Percentiles rank a stretch among this genome's conserved stretches.
Conservation (phyloP, 2,113 vertebrate species). For the Urocitellus parryii region DNA sequence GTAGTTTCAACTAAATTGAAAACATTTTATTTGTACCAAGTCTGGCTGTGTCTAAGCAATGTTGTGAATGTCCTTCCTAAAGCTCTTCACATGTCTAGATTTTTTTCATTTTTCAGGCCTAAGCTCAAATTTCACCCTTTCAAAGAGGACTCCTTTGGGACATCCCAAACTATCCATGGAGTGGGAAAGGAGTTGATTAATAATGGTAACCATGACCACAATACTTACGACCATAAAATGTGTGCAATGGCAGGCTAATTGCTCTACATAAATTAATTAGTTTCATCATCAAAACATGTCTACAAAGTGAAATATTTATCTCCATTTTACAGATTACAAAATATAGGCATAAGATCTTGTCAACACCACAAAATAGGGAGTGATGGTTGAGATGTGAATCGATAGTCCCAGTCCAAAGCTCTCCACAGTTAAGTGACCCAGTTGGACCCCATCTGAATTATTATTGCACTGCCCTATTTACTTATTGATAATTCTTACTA, state of each 20-base stretch:
- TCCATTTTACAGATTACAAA: not conserved
- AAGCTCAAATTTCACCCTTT: not conserved
- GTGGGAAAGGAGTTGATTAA: not conserved
- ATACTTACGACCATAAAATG: not conserved
- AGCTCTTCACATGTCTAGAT: not conserved
- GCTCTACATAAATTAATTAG: not conserved
- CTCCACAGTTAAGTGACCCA: not conserved
- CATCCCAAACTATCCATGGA: not conserved
- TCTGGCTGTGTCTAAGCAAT: not conserved
- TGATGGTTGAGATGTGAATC: not conserved
- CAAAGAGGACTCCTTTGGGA: not conserved
- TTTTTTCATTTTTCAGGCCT: not conserved
- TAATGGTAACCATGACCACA: not conserved
- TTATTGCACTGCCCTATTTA: not conserved
- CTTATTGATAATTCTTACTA: not conserved
- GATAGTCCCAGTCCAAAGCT: not conserved
- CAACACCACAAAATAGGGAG: not conserved
- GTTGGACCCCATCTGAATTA: not conserved
- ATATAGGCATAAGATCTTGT: not conserved
- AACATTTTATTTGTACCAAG: not conserved
- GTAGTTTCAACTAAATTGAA: not conserved
- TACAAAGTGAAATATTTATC: not conserved
- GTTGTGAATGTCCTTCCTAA: not conserved
- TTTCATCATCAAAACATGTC: not conserved
- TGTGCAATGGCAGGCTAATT: not conserved